These are phyloP conservation scores for Didymodactylos carnosus DNA, from an alignment of 2,888 invertebrate species.

Conservation along the genomic window DNA sequence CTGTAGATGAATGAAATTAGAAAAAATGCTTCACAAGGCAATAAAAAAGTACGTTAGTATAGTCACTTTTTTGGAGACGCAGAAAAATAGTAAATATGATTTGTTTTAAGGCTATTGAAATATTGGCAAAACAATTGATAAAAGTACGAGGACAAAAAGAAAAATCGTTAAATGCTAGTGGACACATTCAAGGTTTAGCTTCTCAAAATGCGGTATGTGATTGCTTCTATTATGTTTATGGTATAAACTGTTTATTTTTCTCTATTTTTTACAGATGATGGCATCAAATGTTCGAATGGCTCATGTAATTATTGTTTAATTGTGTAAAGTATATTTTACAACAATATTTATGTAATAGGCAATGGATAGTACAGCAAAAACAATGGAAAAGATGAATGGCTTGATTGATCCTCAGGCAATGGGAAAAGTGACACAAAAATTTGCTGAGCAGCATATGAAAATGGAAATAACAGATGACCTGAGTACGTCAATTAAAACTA, in stretches of 20 bases:
- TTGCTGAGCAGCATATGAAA: slow-evolving; percentile 59
- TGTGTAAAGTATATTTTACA: slow-evolving; percentile 39
- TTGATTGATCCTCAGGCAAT: slow-evolving; percentile 65
- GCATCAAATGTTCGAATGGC: slow-evolving; percentile 67
- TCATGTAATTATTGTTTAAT: slow-evolving; percentile 65
- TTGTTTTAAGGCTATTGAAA: slow-evolving; percentile 29
- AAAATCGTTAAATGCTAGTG: slow-evolving; percentile 56
- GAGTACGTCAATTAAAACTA: slow-evolving; percentile 44
- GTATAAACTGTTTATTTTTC: neutral
- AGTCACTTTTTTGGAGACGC: neutral
- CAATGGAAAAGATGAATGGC: slow-evolving; percentile 69
- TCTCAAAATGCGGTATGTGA: slow-evolving; percentile 52
- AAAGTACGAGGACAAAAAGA: slow-evolving; percentile 67
- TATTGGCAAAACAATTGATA: slow-evolving; percentile 70
- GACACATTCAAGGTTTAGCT: slow-evolving; percentile 57
- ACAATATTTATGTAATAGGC: neutral
- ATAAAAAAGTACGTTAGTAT: neutral
- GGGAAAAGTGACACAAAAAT: slow-evolving; percentile 59
- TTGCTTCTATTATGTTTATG: neutral
- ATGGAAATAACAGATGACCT: slow-evolving; percentile 91
- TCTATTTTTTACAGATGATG: slow-evolving; percentile 43
- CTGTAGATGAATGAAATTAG: neutral
- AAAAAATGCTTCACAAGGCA: neutral
- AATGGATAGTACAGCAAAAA: slow-evolving; percentile 29
- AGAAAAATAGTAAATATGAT: neutral